Base-by-base conservation (phyloP, 2,113 vertebrate genomes). In the Calidris pugnax region DNA sequence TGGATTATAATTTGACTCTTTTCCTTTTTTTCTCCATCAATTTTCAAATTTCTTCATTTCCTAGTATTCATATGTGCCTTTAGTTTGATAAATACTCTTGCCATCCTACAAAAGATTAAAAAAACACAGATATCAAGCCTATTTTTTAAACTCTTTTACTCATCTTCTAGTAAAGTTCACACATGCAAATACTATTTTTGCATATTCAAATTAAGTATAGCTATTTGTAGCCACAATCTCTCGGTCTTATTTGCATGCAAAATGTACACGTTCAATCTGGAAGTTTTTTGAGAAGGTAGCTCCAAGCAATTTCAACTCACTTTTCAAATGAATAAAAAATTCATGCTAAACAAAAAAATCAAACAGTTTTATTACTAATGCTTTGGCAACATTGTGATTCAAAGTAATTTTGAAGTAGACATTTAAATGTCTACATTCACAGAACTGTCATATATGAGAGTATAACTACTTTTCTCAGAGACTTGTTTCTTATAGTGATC, bases 161-260 rank as follows among this genome's bases (percentile, higher is more conserved):
- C 2, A 1, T 48, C 71, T 85, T 63, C 69, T 77, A 85, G 78
- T 93, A 76, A 89, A 67, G 32, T 90, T 93, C 72, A 79, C 55
- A 91, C 33, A 91, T 62, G 48, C 57, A 96, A 95, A 85, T 69
- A 63, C 59, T 83, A 85, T 89, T 89, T 96, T 89, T 96, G 66
- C 89, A 87, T 95, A 95, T 95, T 95, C 82, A 95, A 62, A 96
- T 89, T 50, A 90, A 91, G 26, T 18, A 73, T 18, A 87, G 74
- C 78, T 85, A 90, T 94, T 93, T 86, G 85, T 83, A 93, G 82
- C 50, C 59, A 57, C 17, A 76, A 55, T 89, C 27, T 68, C n/a
- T 80, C 20, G 50, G 22, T 62, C 67, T 56, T 76, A 62, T 69
- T 89, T 95, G 53, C 22, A 71, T 71, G 59, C n/a, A 79, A 91